Evolutionary conservation across 2,888 invertebrate species (phyloP).

Genomic region (Clepsis dumicolana): DNA sequence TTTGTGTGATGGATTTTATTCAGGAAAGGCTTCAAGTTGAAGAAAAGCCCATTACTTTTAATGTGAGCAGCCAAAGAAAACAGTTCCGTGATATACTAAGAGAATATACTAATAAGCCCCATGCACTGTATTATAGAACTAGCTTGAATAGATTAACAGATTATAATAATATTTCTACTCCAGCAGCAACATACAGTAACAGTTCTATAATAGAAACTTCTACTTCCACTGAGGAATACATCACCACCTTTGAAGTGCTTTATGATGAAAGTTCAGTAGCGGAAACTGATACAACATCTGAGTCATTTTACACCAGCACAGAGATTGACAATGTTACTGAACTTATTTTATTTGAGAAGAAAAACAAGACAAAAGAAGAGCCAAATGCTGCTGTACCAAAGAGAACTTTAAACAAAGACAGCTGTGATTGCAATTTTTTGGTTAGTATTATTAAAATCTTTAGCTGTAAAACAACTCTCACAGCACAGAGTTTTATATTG

Average conservation of each 20-base stretch:
- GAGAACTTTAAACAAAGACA: conserved; percentile 51
- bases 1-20: conserved; percentile 77
- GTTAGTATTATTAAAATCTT: conserved; percentile 54
- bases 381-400: conserved; percentile 55
- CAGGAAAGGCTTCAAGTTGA: conserved; percentile 60
- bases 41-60: conserved; percentile 51
- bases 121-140: conserved; percentile 71
- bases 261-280: conserved; percentile 72
- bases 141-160: conserved; percentile 49
- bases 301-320: conserved; percentile 59
- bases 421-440: conserved; percentile 73
- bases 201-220: conserved; percentile 55
- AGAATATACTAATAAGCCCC: conserved; percentile 62
- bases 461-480: neutral
- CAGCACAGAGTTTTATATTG: too few species aligned
- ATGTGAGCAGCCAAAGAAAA: conserved; percentile 58
- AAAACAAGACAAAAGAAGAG: conserved; percentile 57
- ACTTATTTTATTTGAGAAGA: conserved; percentile 66
- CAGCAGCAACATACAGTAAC: conserved; percentile 56
- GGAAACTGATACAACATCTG: conserved; percentile 62
- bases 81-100: conserved; percentile 59
- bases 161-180: conserved; percentile 44
- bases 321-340: conserved; percentile 76
- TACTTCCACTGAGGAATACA: conserved; percentile 56
- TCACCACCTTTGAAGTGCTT: conserved; percentile 66